Evolutionary conservation across 2,797 vertebrate genomes (phyloP), one percentile per base, ranked within the genome.

Genomic region (Halcyon leucocephala): DNA sequence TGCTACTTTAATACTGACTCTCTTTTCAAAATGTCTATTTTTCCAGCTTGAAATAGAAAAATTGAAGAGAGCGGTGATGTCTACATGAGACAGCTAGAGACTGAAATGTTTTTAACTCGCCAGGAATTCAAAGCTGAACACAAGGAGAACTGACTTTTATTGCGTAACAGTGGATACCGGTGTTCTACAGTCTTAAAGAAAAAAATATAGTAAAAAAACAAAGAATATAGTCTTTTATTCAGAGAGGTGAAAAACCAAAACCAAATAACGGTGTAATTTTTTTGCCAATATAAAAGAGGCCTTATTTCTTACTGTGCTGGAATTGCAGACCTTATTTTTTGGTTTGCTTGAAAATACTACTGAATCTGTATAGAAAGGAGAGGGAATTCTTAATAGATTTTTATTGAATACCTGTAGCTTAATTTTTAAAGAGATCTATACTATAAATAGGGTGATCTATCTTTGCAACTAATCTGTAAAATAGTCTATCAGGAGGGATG

Each of bases 291-390:
- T 95, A 96, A 98, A 97, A 97, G 99, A 99, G 99, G 99, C 99
- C 99, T 99, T 99, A 99, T 98, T 98, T 98, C 98, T 98, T 99
- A 98, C 98, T 99, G 98, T 98, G 98, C 98, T 98, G 99, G 98
- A 99, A 97, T 98, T 95, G 97, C 98, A 98, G 96, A 98, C 98
- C 98, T 95, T 90, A 97, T 95, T 92, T 96, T 96, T 96, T 89
- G 97, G 98, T 98, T 98, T 98, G 98, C 98, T 97, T 97, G 96
- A 97, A 98, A 98, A 98, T 99, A 99, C 99, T 99, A 99, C 99
- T 99, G 99, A 99, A 98, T 98, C 98, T 99, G 98, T 99, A 98
- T 98, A 99, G 98, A 98, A 98, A 97, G 97, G 94, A 98, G 97
- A 97, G 97, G 97, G 97, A 97, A 95, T 96, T 98, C 98, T 97